Percentiles rank a stretch among this genome's conserved stretches.
phyloP scores from a whole-genome alignment of 2,888 invertebrate genomes.

The Pasiphila rectangulata region DNA sequence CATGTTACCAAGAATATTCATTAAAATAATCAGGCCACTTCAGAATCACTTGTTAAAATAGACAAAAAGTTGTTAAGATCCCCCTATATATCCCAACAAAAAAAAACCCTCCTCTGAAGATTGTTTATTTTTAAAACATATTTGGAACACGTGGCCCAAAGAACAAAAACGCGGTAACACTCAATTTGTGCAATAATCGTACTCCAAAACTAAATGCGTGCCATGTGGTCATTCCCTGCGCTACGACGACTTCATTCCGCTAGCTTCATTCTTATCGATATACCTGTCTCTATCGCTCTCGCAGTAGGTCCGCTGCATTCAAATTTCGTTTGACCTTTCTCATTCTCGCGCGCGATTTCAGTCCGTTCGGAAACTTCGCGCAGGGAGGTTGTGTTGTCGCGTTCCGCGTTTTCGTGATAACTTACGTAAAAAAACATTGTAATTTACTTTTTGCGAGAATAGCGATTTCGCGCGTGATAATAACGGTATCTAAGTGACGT shows the following conservation, averaged over 20 bases:
- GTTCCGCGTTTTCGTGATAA: slow-evolving; percentile 48
- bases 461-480: slow-evolving; percentile 29
- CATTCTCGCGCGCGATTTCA: slow-evolving; percentile 58
- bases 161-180: slow-evolving; percentile 71
- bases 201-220: slow-evolving; percentile 59
- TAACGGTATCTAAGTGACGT: slow-evolving; percentile 31
- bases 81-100: slow-evolving; percentile 31
- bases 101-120: slow-evolving; percentile 34
- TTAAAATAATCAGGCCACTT: slow-evolving; percentile 7
- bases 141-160: slow-evolving; percentile 61
- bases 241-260: slow-evolving; percentile 51
- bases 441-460: slow-evolving; percentile 44
- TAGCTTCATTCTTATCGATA: slow-evolving; percentile 56
- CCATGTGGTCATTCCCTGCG: slow-evolving; percentile 76
- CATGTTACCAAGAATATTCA: not conserved
- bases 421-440: slow-evolving; percentile 70
- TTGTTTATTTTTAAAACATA: slow-evolving; percentile 50
- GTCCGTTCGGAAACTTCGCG: slow-evolving; percentile 48
- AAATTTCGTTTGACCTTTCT: slow-evolving; percentile 53
- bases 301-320: slow-evolving; percentile 35
- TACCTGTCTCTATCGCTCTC: slow-evolving; percentile 48
- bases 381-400: slow-evolving; percentile 39
- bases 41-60: slow-evolving; percentile 28
- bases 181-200: slow-evolving; percentile 70
- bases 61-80: slow-evolving; percentile 30